Evolutionary conservation across 2,113 vertebrate species (phyloP).

Genomic region (Chaetops frenatus): DNA sequence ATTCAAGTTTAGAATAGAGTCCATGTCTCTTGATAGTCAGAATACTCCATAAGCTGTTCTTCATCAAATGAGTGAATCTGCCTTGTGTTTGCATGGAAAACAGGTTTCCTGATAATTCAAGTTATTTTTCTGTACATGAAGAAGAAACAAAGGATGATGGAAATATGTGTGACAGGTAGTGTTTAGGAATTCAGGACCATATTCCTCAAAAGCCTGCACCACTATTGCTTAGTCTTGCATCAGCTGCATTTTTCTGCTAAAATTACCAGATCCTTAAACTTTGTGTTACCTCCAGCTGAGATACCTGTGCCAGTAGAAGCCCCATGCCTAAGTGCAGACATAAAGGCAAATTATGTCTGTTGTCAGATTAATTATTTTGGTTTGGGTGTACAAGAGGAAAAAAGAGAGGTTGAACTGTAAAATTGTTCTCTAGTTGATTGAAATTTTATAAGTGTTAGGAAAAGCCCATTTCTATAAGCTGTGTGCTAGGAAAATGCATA

Average conservation of each 20-base stretch:
- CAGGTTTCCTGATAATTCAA: not conserved
- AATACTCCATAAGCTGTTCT: not conserved
- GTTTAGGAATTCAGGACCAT: not conserved
- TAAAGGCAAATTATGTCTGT: not conserved
- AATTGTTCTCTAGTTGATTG: not conserved
- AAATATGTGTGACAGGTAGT: not conserved
- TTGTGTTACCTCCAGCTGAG: not conserved
- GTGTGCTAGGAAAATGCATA: not conserved
- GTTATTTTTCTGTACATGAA: not conserved
- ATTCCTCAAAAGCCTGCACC: not conserved
- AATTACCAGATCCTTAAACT: not conserved
- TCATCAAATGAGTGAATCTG: not conserved
- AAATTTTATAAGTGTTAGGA: not conserved
- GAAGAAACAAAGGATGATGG: not conserved
- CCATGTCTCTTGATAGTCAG: not conserved
- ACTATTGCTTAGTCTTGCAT: not conserved
- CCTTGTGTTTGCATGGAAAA: not conserved
- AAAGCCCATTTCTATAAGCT: not conserved
- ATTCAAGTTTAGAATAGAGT: not conserved
- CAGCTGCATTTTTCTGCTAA: not conserved
- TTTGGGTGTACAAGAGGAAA: not conserved
- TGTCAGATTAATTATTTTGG: not conserved
- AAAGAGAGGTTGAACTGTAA: not conserved
- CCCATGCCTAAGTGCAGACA: accelerated
- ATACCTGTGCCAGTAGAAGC: not conserved